phyloP scores from a whole-genome alignment of 2,888 invertebrate genomes.

The Ctenicera cuprea region DNA sequence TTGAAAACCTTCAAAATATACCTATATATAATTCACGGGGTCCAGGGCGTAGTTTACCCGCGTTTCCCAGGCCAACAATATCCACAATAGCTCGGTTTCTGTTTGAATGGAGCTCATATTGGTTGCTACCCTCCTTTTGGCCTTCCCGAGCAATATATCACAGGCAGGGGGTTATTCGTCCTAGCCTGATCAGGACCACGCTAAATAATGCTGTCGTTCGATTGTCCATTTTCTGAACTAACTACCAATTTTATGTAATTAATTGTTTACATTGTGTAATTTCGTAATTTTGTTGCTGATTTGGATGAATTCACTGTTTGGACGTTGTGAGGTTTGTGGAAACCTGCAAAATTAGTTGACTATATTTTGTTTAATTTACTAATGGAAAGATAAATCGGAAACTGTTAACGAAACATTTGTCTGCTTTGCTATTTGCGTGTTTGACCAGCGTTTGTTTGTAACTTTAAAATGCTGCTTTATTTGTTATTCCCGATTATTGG shows the following conservation, averaged over 20 bases:
- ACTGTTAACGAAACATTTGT: conserved; percentile 5
- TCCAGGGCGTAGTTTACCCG: conserved; percentile 33
- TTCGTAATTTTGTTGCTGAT: conserved; percentile 6
- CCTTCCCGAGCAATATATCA: conserved; percentile 39
- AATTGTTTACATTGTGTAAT: conserved; percentile 30
- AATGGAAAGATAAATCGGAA: conserved; percentile 5
- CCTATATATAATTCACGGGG: conserved; percentile 29
- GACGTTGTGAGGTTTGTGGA: neutral
- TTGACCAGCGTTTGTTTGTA: neutral
- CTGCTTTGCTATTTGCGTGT: neutral
- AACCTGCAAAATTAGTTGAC: neutral
- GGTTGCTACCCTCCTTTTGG: conserved; percentile 40
- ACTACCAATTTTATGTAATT: conserved; percentile 41
- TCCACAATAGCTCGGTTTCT: conserved; percentile 36
- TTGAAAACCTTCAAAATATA: conserved; percentile 32
- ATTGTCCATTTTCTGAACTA: conserved; percentile 41
- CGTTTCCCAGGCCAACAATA: conserved; percentile 35
- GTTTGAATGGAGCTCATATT: conserved; percentile 44
- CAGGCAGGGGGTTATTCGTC: conserved; percentile 33
- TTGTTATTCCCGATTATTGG: too few species aligned
- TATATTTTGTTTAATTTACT: conserved; percentile 8
- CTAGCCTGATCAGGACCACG: conserved; percentile 20
- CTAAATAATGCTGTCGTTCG: conserved; percentile 42
- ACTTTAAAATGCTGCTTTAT: too few species aligned
- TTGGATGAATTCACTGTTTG: neutral